Evolutionary conservation across 2,797 vertebrate species (phyloP).

Genomic region (Gallirallus australis): DNA sequence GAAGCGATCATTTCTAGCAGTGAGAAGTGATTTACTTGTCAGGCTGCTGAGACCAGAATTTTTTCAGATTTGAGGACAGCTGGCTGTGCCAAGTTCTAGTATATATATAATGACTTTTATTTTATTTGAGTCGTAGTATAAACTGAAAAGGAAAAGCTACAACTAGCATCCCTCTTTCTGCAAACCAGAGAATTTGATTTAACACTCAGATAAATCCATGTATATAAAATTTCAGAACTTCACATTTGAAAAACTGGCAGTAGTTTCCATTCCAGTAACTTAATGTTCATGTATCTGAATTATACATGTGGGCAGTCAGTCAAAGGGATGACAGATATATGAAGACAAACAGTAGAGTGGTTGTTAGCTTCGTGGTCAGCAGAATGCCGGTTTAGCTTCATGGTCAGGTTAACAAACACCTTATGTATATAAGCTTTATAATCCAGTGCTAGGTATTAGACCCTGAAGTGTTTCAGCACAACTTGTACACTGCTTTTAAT

Average conservation of each 20-base stretch:
- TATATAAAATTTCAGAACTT: constrained; percentile 2
- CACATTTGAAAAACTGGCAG: not conserved
- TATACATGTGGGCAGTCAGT: not conserved
- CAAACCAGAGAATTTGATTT: constrained; percentile 5
- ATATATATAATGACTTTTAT: not conserved
- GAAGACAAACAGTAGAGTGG: not conserved
- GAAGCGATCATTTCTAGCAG: constrained; percentile 44
- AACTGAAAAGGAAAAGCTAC: not conserved
- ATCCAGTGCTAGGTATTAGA: not conserved
- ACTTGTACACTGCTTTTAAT: not conserved
- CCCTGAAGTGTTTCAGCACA: not conserved
- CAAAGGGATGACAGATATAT: not conserved
- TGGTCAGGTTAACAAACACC: not conserved
- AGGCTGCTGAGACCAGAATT: constrained; percentile 9
- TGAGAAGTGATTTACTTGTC: constrained; percentile 54
- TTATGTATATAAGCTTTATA: not conserved
- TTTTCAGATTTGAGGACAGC: not conserved
- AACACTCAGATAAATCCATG: not conserved
- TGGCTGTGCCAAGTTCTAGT: not conserved
- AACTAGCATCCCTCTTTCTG: not conserved
- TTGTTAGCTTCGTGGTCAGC: not conserved
- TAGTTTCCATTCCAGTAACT: not conserved
- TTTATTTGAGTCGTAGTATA: not conserved
- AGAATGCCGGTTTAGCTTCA: not conserved
- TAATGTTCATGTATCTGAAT: not conserved